A percentile compares a stretch with the other conserved stretches of the same genome.
Evolutionary conservation across 30 jellyfish, hydroid and myxozoan species (phyloP).

Genomic region (Mastigias papua): DNA sequence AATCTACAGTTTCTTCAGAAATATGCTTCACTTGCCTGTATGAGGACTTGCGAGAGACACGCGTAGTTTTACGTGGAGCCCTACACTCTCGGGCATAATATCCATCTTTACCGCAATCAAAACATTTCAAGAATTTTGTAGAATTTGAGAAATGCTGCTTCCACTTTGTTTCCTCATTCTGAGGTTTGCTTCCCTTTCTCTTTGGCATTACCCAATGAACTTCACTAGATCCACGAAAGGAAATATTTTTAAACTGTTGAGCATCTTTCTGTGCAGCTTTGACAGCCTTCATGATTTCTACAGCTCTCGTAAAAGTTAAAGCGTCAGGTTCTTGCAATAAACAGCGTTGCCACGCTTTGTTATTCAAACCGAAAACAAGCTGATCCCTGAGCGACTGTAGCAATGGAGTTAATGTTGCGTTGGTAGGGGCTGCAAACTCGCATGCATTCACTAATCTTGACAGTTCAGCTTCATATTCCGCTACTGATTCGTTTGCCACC

Average conservation of each 20-base stretch:
- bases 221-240: too few species aligned
- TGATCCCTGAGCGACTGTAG: too few species aligned
- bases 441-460: slow-evolving; percentile 60
- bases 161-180: slow-evolving; percentile 60
- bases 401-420: slow-evolving; percentile 36
- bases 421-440: slow-evolving; percentile 62
- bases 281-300: too few species aligned
- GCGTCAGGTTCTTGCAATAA: slow-evolving; percentile 75
- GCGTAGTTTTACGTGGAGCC: slow-evolving; percentile 71
- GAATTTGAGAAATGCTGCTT: slow-evolving; percentile 57
- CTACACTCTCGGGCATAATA: slow-evolving; percentile 63
- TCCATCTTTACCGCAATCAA: slow-evolving; percentile 69
- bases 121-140: slow-evolving; percentile 58
- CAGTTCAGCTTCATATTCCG: slow-evolving; percentile 72
- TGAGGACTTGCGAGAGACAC: slow-evolving; percentile 58
- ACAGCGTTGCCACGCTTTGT: too few species aligned
- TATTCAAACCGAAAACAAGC: too few species aligned
- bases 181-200: slow-evolving; percentile 59
- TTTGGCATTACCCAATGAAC: too few species aligned
- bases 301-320: slow-evolving; percentile 66
- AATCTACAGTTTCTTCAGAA: slow-evolving; percentile 64
- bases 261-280: slow-evolving; percentile 56
- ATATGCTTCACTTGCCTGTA: slow-evolving; percentile 69
- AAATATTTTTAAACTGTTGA: slow-evolving; percentile 50
- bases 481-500: too few species aligned